phyloP scores from a whole-genome alignment of 2,113 vertebrate genomes.

The Calidris pygmaea region DNA sequence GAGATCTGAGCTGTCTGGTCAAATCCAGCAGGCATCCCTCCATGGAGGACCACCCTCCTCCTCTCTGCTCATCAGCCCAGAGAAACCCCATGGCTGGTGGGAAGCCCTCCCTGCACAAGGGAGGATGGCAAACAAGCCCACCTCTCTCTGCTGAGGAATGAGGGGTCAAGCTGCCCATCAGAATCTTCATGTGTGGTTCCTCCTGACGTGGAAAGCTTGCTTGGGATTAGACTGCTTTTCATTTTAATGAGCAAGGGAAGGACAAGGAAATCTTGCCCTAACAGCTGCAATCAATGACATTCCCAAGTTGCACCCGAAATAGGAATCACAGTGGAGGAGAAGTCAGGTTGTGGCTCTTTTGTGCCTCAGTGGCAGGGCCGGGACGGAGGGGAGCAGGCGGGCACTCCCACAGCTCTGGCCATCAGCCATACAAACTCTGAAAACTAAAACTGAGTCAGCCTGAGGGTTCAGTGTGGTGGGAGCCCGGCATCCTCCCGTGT shows the following conservation, averaged over 20 bases:
- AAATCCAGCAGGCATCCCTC: neutral
- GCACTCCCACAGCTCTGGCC: neutral
- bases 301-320: neutral
- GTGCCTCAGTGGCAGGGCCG: neutral
- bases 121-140: neutral
- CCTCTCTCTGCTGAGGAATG: neutral
- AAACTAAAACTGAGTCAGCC: neutral
- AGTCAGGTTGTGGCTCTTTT: neutral
- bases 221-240: neutral
- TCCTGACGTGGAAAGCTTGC: neutral
- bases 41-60: neutral
- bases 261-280: neutral
- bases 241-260: neutral
- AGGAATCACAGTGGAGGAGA: neutral
- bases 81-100: neutral
- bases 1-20: slow-evolving; percentile 8
- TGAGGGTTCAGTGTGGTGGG: accelerated
- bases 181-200: neutral
- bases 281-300: neutral
- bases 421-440: neutral
- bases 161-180: neutral
- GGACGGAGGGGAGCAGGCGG: neutral
- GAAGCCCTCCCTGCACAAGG: neutral
- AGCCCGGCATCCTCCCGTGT: accelerated
- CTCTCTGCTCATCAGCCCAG: neutral